Evolutionary conservation across 2,113 vertebrate genomes (phyloP).

Genomic region (Entosphenus tridentatus): DNA sequence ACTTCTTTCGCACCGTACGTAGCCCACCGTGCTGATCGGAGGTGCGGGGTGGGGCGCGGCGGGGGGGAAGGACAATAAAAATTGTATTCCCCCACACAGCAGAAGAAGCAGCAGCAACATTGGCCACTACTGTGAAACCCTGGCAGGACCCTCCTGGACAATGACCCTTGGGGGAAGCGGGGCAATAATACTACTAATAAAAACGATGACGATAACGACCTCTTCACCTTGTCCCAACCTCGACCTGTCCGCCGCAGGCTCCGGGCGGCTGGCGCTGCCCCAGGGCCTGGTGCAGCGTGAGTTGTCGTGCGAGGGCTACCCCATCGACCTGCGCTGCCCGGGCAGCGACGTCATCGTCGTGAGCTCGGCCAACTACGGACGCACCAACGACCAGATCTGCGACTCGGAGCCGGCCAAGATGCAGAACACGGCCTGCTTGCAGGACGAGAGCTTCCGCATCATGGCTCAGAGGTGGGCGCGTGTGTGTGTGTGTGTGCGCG

Average conservation of each 20-base stretch:
- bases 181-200: too few species aligned
- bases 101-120: too few species aligned
- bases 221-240: too few species aligned
- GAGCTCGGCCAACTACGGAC: slow-evolving; percentile 70
- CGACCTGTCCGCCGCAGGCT: slow-evolving; percentile 18
- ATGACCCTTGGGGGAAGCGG: not conserved
- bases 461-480: slow-evolving; percentile 56
- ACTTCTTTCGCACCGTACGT: too few species aligned
- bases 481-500: not conserved
- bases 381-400: slow-evolving; percentile 79
- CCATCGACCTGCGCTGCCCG: slow-evolving; percentile 69
- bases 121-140: too few species aligned
- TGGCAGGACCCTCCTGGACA: not conserved
- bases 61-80: too few species aligned
- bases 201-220: too few species aligned
- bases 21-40: too few species aligned
- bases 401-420: slow-evolving; percentile 79
- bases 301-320: slow-evolving; percentile 71
- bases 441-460: slow-evolving; percentile 66
- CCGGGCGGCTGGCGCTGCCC: slow-evolving; percentile 60
- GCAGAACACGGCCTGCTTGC: slow-evolving; percentile 79
- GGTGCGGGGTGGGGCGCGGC: too few species aligned
- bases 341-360: slow-evolving; percentile 84
- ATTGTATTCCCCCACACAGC: too few species aligned
- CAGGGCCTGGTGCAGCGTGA: slow-evolving; percentile 68